Conservation (phyloP, 2,113 vertebrate species). For the Apeltes quadracus region DNA sequence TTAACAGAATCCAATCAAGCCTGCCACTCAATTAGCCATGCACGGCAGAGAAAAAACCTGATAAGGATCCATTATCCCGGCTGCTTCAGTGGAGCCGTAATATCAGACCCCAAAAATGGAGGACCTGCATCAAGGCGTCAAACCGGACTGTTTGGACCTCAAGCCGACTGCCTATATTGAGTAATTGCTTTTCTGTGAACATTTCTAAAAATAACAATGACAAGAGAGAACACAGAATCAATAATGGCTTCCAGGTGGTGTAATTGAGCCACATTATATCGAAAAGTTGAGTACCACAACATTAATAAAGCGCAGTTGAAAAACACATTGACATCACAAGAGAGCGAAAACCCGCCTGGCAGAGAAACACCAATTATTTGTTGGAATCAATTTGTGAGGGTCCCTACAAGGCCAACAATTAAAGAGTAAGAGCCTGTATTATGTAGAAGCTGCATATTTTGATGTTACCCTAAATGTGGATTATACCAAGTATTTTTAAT, state of each 20-base stretch:
- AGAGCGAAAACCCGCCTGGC: too few species aligned
- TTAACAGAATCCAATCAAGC: slow-evolving; percentile 70
- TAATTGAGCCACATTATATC: slow-evolving; percentile 51
- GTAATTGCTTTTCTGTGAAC: slow-evolving; percentile 8
- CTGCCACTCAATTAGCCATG: slow-evolving; percentile 65
- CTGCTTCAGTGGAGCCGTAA: slow-evolving; percentile 15
- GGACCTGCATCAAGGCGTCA: not conserved
- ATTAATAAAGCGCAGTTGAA: slow-evolving; percentile 23
- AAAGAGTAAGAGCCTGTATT: slow-evolving; percentile 5
- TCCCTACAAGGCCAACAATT: slow-evolving; percentile 14
- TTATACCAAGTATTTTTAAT: slow-evolving; percentile 3
- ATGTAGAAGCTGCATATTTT: slow-evolving; percentile 1
- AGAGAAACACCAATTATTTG: slow-evolving; percentile 8
- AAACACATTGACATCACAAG: slow-evolving; percentile 42
- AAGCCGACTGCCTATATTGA: slow-evolving; percentile 4
- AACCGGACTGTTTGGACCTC: slow-evolving; percentile 7
- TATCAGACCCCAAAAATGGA: not conserved
- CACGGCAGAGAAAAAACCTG: slow-evolving; percentile 23
- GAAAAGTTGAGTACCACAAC: slow-evolving; percentile 38
- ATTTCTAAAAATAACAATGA: slow-evolving; percentile 34
- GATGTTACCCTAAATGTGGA: not conserved
- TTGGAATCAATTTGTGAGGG: slow-evolving; percentile 24
- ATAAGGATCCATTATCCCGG: slow-evolving; percentile 47
- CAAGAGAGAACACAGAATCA: slow-evolving; percentile 45
- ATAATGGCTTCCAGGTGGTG: slow-evolving; percentile 50